These are phyloP conservation scores for Chirona hameri DNA, from an alignment of 2,888 invertebrate genomes.

Conservation along the genomic window DNA sequence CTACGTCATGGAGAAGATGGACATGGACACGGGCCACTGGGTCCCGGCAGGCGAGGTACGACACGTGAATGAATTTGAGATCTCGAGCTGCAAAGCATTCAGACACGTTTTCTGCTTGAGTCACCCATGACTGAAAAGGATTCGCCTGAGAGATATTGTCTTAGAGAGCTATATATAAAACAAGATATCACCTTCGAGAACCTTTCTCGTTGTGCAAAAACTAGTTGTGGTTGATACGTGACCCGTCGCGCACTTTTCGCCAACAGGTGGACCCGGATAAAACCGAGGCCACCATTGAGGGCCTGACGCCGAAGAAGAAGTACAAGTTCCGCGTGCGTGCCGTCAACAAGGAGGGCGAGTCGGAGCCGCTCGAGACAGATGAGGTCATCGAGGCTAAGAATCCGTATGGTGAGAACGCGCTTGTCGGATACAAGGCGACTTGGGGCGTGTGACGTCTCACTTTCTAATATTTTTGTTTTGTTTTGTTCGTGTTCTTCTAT, in stretches of 20 bases:
- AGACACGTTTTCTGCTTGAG: no score
- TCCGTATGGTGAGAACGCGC: constrained; percentile 71
- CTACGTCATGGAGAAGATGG: constrained; percentile 92
- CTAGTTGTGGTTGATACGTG: constrained; percentile 26
- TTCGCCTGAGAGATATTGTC: no score
- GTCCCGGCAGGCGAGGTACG: constrained; percentile 85
- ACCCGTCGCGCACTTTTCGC: background rate
- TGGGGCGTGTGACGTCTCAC: no score
- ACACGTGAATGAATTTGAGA: no score
- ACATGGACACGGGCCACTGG: constrained; percentile 93
- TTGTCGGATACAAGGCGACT: constrained; percentile 14
- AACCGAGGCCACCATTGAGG: constrained; percentile 77
- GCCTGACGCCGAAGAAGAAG: constrained; percentile 89
- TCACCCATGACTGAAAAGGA: no score
- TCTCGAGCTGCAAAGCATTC: no score
- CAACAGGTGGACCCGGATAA: constrained; percentile 63
- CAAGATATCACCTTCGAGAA: no score
- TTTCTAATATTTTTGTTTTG: background rate
- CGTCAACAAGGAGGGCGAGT: constrained; percentile 95
- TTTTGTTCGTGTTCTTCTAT: background rate
- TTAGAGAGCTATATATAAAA: no score
- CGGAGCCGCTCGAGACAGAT: constrained; percentile 87
- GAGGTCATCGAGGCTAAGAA: constrained; percentile 88
- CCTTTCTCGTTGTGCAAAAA: no score
- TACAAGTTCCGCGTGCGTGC: constrained; percentile 98